Evolutionary conservation across 2,113 vertebrate species (phyloP).

Genomic region (Apeltes quadracus): DNA sequence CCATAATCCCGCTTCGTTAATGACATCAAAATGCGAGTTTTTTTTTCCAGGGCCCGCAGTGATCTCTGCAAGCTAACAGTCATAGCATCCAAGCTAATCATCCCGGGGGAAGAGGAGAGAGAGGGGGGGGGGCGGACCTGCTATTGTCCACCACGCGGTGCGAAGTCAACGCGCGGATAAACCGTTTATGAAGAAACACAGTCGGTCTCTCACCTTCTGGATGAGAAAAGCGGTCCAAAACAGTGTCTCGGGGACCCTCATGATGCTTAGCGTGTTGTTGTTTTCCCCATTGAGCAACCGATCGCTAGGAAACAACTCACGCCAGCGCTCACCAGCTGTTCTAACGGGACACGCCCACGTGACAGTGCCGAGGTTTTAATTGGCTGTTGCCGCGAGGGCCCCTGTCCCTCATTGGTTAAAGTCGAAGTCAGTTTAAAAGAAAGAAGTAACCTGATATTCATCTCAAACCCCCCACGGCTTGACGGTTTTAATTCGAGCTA

Average conservation of each 20-base stretch:
- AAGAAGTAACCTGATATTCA: not conserved
- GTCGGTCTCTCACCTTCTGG: constrained; percentile 69
- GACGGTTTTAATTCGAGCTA: not conserved
- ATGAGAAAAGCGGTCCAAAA: constrained; percentile 74
- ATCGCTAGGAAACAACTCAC: constrained; percentile 20
- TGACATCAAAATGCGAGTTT: too few species aligned
- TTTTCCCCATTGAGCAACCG: constrained; percentile 62
- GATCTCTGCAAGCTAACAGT: constrained; percentile 68
- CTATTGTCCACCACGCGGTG: not conserved
- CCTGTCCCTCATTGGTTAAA: constrained; percentile 44
- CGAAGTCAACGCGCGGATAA: not conserved
- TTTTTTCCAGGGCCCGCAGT: constrained; percentile 41
- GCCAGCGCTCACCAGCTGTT: constrained; percentile 62
- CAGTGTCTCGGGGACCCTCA: constrained; percentile 74
- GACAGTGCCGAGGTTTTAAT: not conserved
- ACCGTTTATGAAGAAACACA: not conserved
- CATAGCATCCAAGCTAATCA: constrained; percentile 61
- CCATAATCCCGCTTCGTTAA: too few species aligned
- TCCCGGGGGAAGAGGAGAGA: not conserved
- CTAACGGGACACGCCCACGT: constrained; percentile 50
- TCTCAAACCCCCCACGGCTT: not conserved
- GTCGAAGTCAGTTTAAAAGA: constrained; percentile 41
- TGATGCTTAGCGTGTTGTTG: constrained; percentile 70
- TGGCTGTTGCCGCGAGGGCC: constrained; percentile 8
- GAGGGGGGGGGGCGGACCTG: too few species aligned